Conservation (phyloP, 1,140 invertebrate genomes). For the Cydia amplana region DNA sequence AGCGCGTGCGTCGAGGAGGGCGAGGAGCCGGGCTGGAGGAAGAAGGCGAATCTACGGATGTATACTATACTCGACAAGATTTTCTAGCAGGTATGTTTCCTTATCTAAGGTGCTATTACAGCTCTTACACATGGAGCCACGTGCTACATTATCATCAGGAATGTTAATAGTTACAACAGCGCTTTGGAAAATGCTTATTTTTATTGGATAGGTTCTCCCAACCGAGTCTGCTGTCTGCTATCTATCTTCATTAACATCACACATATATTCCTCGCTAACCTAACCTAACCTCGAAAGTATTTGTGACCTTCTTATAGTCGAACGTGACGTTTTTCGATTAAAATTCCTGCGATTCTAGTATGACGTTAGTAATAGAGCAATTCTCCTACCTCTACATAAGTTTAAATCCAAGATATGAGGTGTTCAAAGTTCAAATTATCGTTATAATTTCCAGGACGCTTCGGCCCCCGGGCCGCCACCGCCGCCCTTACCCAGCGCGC, state of each 20-base stretch:
- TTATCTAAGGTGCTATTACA: background rate
- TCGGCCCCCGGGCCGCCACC: constrained; percentile 34
- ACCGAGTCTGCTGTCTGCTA: too few relatives aligned
- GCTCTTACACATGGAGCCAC: background rate
- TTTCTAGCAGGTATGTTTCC: constrained; percentile 70
- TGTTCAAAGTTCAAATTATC: background rate
- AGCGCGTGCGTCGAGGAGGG: constrained; percentile 44
- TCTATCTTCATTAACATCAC: too few relatives aligned
- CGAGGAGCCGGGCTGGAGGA: constrained; percentile 58
- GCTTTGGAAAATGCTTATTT: too few relatives aligned
- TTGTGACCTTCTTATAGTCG: too few relatives aligned
- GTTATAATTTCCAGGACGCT: constrained; percentile 28
- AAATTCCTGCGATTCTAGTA: too few relatives aligned
- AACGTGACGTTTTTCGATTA: too few relatives aligned
- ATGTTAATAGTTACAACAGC: background rate
- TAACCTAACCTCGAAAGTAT: too few relatives aligned
- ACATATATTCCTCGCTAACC: too few relatives aligned
- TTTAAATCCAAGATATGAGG: background rate
- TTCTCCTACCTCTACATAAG: too few relatives aligned
- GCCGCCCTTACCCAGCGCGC: constrained; percentile 9
- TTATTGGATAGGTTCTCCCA: background rate
- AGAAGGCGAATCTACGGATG: constrained; percentile 69
- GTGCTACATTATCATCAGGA: background rate
- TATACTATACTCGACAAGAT: constrained; percentile 74
- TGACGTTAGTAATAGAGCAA: too few relatives aligned